Base-by-base conservation (phyloP, 2,888 invertebrate species). In the Rotaria magnacalcarata region DNA sequence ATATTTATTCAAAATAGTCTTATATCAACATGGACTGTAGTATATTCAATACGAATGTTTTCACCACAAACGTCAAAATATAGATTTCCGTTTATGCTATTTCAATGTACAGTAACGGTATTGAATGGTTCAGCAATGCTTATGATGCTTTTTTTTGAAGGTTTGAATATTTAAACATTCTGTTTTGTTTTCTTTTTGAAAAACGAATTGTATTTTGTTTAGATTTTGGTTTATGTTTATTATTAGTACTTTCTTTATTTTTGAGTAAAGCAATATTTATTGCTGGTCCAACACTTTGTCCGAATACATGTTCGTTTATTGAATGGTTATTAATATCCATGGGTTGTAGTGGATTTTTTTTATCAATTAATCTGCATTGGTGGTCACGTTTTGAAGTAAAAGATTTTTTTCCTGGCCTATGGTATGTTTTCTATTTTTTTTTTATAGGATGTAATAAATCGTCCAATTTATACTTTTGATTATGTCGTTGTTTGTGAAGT, bases 401-500 rank as follows among this genome's bases (percentile, higher is more conserved):
- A 24, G 14, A n/a, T n/a, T 10, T 24, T 24, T 1, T 11, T 80
- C 19, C 21, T 47, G 2, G 7, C 6, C 10, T 52, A 52, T 52
- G 1, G 14, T 3, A 52, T 52, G 14, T 16, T 52, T 24, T 47
- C n/a, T 5, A 14, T 16, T 8, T 47, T 24, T 80, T 0, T 34
- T 34, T 6, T 1, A 67, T 67, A 80, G 47, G 43, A 47, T 47
- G n/a, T 24, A 11, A 47, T 80, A 14, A 47, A 24, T 80, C 47
- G 80, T 47, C 80, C 43, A 24, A 47, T 80, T n/a, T 19, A 14
- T n/a, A 47, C 43, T 21, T 3, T 19, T 80, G 80, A 80, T 80
- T 47, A 80, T 80, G 80, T 80, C n/a, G 21, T 80, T 47, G n/a
- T 80, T 47, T 80, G 80, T 80, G 80, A 80, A 80, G 80, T 80